phyloP scores from a whole-genome alignment of 2,888 invertebrate species.

The Apeira syringaria region DNA sequence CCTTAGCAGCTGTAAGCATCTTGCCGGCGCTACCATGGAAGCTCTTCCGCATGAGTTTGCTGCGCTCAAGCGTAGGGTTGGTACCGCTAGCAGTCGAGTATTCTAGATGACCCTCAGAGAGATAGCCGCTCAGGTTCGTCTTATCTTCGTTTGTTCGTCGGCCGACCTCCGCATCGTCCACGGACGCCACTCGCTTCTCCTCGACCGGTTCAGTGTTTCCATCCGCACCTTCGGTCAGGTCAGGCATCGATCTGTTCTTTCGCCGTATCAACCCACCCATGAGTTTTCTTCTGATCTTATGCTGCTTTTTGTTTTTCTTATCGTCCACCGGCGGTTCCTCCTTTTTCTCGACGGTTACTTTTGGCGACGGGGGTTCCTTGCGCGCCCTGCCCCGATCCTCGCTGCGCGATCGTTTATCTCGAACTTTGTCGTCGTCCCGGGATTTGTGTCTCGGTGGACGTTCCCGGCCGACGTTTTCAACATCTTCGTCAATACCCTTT shows the following conservation, averaged over 20 bases:
- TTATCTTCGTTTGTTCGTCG: constrained; percentile 85
- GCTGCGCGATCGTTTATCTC: constrained; percentile 91
- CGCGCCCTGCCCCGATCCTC: constrained; percentile 92
- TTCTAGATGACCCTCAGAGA: constrained; percentile 94
- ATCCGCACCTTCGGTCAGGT: constrained; percentile 91
- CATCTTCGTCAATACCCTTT: constrained; percentile 88
- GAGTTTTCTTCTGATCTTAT: constrained; percentile 93
- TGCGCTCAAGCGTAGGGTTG: constrained; percentile 93
- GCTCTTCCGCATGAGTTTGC: constrained; percentile 94
- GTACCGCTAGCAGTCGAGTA: constrained; percentile 86
- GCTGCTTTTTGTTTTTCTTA: constrained; percentile 93
- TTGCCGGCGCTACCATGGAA: constrained; percentile 94
- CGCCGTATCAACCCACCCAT: constrained; percentile 95
- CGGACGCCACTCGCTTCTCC: constrained; percentile 78
- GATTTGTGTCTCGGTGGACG: constrained; percentile 88
- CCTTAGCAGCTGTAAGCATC: constrained; percentile 92
- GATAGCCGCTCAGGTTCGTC: constrained; percentile 88
- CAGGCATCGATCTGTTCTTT: constrained; percentile 96
- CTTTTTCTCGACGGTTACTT: constrained; percentile 83
- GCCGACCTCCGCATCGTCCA: constrained; percentile 91
- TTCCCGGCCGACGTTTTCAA: constrained; percentile 88
- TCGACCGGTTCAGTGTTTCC: constrained; percentile 69
- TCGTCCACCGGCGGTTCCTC: constrained; percentile 86
- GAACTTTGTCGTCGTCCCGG: constrained; percentile 87
- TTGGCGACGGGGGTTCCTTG: constrained; percentile 88